Evolutionary conservation across 2,888 invertebrate genomes (phyloP).

Genomic region (Lepidocyrtoides sp.): DNA sequence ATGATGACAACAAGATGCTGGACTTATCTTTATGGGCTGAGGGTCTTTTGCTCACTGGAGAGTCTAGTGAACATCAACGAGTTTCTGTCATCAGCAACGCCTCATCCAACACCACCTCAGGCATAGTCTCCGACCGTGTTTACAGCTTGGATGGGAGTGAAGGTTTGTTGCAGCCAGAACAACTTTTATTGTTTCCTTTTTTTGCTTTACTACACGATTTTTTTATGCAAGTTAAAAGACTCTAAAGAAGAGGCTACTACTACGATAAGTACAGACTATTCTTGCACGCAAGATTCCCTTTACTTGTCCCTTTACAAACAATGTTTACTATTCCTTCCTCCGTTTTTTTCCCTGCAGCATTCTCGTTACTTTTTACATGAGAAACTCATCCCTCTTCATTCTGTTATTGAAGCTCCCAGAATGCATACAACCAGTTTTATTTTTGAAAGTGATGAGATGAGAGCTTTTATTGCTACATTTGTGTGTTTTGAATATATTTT

Average conservation of each 20-base stretch:
- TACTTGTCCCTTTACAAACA: neutral
- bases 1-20: conserved; percentile 85
- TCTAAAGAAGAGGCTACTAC: neutral
- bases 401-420: conserved; percentile 4
- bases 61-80: conserved; percentile 89
- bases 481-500: no score
- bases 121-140: conserved; percentile 97
- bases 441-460: neutral
- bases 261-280: neutral
- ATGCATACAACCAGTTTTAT: conserved; percentile 15
- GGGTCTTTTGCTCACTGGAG: conserved; percentile 83
- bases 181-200: conserved; percentile 39
- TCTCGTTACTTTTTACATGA: neutral
- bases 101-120: conserved; percentile 98
- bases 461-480: neutral
- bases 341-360: neutral
- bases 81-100: conserved; percentile 97
- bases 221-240: conserved; percentile 25
- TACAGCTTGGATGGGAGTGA: conserved; percentile 97
- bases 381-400: conserved; percentile 5
- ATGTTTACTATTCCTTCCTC: neutral
- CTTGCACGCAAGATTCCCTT: conserved; percentile 6
- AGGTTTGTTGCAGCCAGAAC: conserved; percentile 80
- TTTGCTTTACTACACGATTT: conserved; percentile 42
- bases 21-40: conserved; percentile 85